Evolutionary conservation across 2,888 invertebrate species (phyloP), one percentile per base, ranked within the genome.

Genomic region (Elysia crispata): DNA sequence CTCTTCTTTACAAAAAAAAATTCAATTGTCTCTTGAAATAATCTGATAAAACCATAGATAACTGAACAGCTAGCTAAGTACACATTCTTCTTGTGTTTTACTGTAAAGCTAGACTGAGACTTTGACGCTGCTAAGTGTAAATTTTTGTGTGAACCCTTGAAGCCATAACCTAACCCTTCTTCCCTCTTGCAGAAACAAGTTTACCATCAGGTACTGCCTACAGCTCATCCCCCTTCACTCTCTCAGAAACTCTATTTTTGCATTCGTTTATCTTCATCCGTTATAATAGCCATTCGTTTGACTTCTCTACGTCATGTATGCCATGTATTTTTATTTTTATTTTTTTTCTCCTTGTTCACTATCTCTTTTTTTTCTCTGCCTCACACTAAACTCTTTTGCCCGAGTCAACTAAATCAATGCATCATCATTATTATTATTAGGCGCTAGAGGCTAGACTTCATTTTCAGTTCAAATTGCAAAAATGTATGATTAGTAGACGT

Each of bases 181-280:
- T 41, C 41, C 41, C 41, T 67, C 54, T 62, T 77, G 57, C 77
- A 77, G 77, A 77, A 23, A 77, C 77, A 70, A 70, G 70, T 77
- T 31, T 77, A 54, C 74, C 49, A 79, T 15, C 74, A 79, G 79
- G 74, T 79, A 66, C 50, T 62, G 69, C 50, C 31, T 79, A 23
- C 41, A 41, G 41, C 41, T 41, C 41, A 23, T 49, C 49, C 72
- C 49, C 20, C 28, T 49, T 72, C 72, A 23, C 72, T 72, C 20
- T 72, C 41, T 72, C 50, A 41, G 6, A 11, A 18, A n/a, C 50
- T 49, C 41, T 41, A 64, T 62, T 1, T 74, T 70, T 57, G 54
- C 57, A 31, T 70, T 54, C 70, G 30, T n/a, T 69, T 57, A 23
- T 50, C 49, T n/a, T 54, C 25, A 60, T 60, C 60, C 60, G 6